Evolutionary conservation across 2,113 vertebrate genomes (phyloP).

Genomic region (Cyphomyrus plagiostoma): DNA sequence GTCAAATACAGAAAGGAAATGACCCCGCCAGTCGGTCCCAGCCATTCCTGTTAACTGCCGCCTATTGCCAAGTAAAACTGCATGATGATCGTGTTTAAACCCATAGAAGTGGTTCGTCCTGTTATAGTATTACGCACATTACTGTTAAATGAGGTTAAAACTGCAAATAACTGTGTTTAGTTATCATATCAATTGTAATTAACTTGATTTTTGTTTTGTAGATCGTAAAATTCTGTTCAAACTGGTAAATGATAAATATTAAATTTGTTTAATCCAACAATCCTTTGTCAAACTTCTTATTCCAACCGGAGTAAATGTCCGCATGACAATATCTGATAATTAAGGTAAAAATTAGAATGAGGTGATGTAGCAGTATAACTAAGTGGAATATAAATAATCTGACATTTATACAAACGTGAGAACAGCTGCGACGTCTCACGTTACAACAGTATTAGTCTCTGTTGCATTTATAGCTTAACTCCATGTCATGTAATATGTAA

Average conservation of each 20-base stretch:
- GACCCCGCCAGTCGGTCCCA: slow-evolving; percentile 50
- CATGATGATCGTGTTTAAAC: not conserved
- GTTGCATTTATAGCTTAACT: not conserved
- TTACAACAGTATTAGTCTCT: not conserved
- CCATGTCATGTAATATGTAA: not conserved
- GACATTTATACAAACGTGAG: not conserved
- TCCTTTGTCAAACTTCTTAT: not conserved
- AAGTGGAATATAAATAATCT: not conserved
- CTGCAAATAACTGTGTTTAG: not conserved
- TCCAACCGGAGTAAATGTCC: not conserved
- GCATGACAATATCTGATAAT: not conserved
- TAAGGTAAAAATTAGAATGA: not conserved
- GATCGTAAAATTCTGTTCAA: not conserved
- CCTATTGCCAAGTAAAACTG: not conserved
- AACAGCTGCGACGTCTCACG: not conserved
- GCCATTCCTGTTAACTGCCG: slow-evolving; percentile 55
- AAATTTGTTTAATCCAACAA: not conserved
- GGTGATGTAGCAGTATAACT: not conserved
- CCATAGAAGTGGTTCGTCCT: not conserved
- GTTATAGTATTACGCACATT: not conserved
- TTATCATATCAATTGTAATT: not conserved
- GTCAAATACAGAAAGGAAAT: slow-evolving; percentile 62
- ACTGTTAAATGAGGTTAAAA: not conserved
- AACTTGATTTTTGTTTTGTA: not conserved
- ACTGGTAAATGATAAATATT: not conserved